These are phyloP conservation scores for Chloroceryle amazona DNA, from an alignment of 2,797 vertebrate genomes.

Conservation along the genomic window DNA sequence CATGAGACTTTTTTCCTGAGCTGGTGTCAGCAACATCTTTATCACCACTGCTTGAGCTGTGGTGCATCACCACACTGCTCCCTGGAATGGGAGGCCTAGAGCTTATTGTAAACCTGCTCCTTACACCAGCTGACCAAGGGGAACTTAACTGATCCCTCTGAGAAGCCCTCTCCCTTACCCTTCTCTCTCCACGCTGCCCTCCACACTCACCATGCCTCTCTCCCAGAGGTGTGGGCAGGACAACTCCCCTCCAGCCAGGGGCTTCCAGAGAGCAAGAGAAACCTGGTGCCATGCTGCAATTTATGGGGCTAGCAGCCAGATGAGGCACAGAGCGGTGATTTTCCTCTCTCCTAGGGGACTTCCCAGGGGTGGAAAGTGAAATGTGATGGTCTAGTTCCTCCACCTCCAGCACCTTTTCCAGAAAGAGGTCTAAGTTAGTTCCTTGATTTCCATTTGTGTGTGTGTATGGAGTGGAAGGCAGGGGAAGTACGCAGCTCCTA, in stretches of 20 bases:
- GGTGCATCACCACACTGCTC: not conserved
- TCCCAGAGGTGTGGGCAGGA: not conserved
- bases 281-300: not conserved
- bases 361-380: not conserved
- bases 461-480: not conserved
- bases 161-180: not conserved
- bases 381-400: not conserved
- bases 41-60: not conserved
- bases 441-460: not conserved
- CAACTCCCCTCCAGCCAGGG: not conserved
- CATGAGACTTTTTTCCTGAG: not conserved
- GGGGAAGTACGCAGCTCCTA: not conserved
- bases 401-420: not conserved
- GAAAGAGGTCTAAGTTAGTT: not conserved
- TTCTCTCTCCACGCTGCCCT: not conserved
- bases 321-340: not conserved
- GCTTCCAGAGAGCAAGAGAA: not conserved
- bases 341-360: not conserved
- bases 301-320: not conserved
- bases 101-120: not conserved
- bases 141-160: not conserved
- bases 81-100: not conserved
- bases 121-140: not conserved
- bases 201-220: not conserved
- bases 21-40: not conserved